A percentile compares a stretch with the other conserved stretches of the same genome.
Evolutionary conservation across 2,113 vertebrate genomes (phyloP).

Genomic region (Clarias macrocephalus): DNA sequence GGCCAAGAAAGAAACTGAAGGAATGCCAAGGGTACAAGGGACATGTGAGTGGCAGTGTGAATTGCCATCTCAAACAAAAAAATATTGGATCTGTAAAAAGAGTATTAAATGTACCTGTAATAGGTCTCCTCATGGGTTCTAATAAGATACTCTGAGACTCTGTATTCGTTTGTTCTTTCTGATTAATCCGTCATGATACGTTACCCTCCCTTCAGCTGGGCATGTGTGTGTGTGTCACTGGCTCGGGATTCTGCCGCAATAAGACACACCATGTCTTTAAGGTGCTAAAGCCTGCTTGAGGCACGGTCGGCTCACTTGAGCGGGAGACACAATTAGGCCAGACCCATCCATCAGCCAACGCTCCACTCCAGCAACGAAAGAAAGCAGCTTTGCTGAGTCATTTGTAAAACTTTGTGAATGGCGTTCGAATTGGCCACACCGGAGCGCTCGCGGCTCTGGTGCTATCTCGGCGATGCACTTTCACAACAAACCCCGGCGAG

Average conservation of each 20-base stretch:
- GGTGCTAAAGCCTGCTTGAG: constrained; percentile 23
- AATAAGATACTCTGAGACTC: constrained; percentile 10
- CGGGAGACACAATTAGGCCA: constrained; percentile 28
- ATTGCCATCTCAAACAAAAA: too few relatives aligned
- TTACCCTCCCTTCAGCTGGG: constrained; percentile 55
- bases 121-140: constrained; percentile 10
- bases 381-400: constrained; percentile 17
- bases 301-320: constrained; percentile 12
- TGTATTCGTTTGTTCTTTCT: constrained; percentile 26
- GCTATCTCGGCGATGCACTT: constrained; percentile 27
- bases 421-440: neutral
- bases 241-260: constrained; percentile 36
- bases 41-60: neutral
- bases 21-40: neutral
- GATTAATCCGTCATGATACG: neutral
- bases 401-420: constrained; percentile 39
- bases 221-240: constrained; percentile 13
- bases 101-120: neutral
- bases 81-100: neutral
- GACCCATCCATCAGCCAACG: constrained; percentile 12
- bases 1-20: too few relatives aligned
- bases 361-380: neutral
- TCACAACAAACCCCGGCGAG: constrained; percentile 3
- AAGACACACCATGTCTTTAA: constrained; percentile 15
- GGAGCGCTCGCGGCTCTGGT: constrained; percentile 14